Percentiles rank a stretch among this genome's conserved stretches.
Evolutionary conservation across 2,797 vertebrate genomes (phyloP).

Genomic region (Pachyuromys duprasi): DNA sequence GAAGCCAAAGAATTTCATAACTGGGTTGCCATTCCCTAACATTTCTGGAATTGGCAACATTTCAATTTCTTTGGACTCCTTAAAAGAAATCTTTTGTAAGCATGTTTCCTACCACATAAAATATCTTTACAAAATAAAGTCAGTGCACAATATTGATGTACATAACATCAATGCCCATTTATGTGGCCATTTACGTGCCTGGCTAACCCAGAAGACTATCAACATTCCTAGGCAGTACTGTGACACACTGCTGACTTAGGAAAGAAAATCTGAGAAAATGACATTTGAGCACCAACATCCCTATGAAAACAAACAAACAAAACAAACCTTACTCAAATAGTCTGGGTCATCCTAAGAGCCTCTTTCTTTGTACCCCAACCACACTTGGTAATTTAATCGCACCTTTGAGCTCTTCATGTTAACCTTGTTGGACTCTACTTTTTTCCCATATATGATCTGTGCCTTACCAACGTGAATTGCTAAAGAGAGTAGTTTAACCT

Average conservation of each 20-base stretch:
- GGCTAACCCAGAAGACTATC: background rate
- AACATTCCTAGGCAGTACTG: background rate
- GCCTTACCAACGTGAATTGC: background rate
- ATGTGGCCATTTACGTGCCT: background rate
- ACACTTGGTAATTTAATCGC: background rate
- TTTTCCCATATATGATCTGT: background rate
- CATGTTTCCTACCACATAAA: background rate
- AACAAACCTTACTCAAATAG: background rate
- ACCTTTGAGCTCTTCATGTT: slow-evolving; percentile 6
- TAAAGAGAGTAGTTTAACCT: background rate
- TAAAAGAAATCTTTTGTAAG: slow-evolving; percentile 21
- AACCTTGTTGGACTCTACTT: background rate
- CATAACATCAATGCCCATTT: background rate
- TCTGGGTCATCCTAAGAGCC: background rate
- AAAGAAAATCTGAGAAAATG: background rate
- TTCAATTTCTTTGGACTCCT: background rate
- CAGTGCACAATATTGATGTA: background rate
- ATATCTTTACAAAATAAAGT: slow-evolving; percentile 15
- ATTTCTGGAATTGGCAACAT: background rate
- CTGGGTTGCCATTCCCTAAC: background rate
- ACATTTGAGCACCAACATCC: background rate
- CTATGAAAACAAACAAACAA: background rate
- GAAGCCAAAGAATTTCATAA: background rate
- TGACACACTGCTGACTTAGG: background rate
- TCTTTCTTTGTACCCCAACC: background rate